Percentiles rank a stretch among this genome's conserved stretches.
These are phyloP conservation scores for Dicrurus megarhynchus DNA, from an alignment of 2,113 vertebrate species.

Conservation along the genomic window DNA sequence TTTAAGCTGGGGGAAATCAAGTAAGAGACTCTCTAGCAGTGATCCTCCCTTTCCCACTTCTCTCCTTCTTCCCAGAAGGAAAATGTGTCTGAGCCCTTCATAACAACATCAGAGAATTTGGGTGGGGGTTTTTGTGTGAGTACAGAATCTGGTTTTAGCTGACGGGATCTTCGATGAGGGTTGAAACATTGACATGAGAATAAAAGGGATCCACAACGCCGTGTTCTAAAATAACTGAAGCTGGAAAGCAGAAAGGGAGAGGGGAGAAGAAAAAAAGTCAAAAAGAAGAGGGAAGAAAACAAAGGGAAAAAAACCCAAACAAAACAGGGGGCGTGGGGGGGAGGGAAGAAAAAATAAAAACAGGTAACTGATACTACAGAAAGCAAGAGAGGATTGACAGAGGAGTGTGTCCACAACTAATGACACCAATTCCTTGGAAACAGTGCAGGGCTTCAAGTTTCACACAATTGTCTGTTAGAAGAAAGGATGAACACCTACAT, in stretches of 20 bases:
- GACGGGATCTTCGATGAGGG: not conserved
- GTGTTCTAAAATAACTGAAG: not conserved
- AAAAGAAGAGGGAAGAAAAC: not conserved
- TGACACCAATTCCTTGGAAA: not conserved
- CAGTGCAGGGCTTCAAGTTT: not conserved
- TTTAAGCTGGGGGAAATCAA: not conserved
- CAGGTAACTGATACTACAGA: not conserved
- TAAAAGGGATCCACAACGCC: not conserved
- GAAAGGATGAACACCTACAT: not conserved
- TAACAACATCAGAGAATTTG: not conserved
- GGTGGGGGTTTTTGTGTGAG: not conserved
- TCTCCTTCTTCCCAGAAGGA: not conserved
- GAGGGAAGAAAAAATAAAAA: not conserved
- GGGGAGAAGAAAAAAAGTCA: too few relatives aligned
- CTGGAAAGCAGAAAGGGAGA: not conserved
- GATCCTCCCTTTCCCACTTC: not conserved
- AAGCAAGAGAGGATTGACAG: not conserved
- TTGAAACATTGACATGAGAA: not conserved
- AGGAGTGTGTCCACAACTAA: not conserved
- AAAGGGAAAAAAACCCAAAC: too few relatives aligned
- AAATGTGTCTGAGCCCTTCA: not conserved
- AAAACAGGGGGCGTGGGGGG: rapidly evolving
- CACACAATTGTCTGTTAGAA: not conserved
- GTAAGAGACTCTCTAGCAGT: not conserved
- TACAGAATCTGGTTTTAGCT: not conserved